These are phyloP conservation scores for Hydra vulgaris DNA, from an alignment of 30 jellyfish, hydroid and myxozoan genomes.

Conservation along the genomic window DNA sequence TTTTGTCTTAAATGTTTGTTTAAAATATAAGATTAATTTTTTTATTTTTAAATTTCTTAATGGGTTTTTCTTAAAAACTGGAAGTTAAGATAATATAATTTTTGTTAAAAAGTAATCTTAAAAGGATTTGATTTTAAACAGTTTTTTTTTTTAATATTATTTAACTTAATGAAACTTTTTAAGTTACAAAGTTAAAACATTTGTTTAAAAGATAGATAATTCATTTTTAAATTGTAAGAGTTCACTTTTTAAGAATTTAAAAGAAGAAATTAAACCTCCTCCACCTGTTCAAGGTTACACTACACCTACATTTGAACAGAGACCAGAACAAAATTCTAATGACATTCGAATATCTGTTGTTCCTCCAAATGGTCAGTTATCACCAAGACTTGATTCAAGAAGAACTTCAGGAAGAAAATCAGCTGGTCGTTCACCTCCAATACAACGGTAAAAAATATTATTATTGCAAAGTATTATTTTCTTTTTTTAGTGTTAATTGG, in stretches of 20 bases:
- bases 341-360: conserved; percentile 12
- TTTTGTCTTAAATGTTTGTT: no score
- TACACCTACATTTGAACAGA: not conserved
- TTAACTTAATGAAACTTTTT: no score
- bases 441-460: conserved; percentile 5
- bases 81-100: no score
- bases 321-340: not conserved
- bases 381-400: conserved; percentile 21
- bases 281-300: not conserved
- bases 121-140: no score
- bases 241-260: not conserved
- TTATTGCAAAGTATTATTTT: not conserved
- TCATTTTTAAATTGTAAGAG: no score
- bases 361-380: conserved; percentile 24
- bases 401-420: conserved; percentile 31
- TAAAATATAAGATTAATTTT: no score
- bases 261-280: not conserved
- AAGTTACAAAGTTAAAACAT: no score
- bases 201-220: not conserved
- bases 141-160: no score
- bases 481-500: not conserved
- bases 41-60: no score
- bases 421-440: conserved; percentile 36
- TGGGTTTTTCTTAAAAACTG: no score
- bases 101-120: no score